A percentile compares a stretch with the other conserved stretches of the same genome.
Conservation (phyloP, 2,113 vertebrate species). For the Macrotis lagotis region DNA sequence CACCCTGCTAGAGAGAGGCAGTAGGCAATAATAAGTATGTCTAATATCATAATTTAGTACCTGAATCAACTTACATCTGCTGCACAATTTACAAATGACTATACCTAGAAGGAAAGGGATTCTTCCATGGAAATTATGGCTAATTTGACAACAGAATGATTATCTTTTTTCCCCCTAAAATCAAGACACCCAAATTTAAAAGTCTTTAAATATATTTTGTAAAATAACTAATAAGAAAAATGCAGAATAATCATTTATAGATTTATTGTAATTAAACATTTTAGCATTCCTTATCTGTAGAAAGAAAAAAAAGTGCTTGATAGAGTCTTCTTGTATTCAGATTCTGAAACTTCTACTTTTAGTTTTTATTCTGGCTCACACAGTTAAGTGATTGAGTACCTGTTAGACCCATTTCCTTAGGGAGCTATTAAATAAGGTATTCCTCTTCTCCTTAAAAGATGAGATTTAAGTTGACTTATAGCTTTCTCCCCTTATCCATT, state of each 20-base stretch:
- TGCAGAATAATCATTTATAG: background rate
- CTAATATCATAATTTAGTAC: background rate
- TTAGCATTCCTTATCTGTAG: background rate
- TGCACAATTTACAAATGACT: background rate
- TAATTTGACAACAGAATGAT: background rate
- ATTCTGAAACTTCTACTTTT: background rate
- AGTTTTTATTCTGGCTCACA: background rate
- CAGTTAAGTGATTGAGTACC: background rate
- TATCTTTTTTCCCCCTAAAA: background rate
- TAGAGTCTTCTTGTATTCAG: background rate
- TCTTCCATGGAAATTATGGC: background rate
- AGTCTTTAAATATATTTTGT: background rate
- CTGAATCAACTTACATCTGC: background rate
- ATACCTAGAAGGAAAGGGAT: background rate
- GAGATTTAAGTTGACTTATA: background rate
- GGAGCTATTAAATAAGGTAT: background rate
- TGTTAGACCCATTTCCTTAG: background rate
- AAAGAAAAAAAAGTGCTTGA: background rate
- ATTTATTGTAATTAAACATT: background rate
- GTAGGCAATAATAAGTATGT: background rate
- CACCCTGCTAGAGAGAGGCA: background rate
- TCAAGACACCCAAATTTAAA: background rate
- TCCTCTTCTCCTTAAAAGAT: constrained; percentile 7
- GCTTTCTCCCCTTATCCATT: background rate
- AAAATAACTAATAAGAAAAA: constrained; percentile 1